Evolutionary conservation across 92 coral and sea anemone species (phyloP), one percentile per base, ranked within the genome.

Genomic region (Porites lobata): DNA sequence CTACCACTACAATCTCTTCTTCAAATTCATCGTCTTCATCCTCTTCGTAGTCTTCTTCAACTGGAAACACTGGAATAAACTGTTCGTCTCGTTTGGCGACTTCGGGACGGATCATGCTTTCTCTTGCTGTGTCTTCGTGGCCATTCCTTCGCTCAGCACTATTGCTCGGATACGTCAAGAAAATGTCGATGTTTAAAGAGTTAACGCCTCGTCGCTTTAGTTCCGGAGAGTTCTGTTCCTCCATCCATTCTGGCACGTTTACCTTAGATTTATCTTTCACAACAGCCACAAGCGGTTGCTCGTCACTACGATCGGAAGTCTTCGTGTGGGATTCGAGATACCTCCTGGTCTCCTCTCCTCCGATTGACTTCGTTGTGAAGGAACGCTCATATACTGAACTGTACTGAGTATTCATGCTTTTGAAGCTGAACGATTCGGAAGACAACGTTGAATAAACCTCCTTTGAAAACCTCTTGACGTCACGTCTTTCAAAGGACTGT

Each of bases 11-110:
- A 71, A 82, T 54, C 78, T 32, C 86, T 61, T 82, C 86, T 43
- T 82, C 86, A 64, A 82, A 82, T 70, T 71, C 86, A n/a, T 82
- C 86, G 21, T 75, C 53, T 24, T 85, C 86, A 51, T 90, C 93
- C 20, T 85, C 84, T 2, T 83, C 88, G n/a, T 80, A 65, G 3
- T 75, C 62, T 9, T 67, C 7, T 3, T 69, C 74, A 69, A 24
- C 70, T 61, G 32, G 50, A 43, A 72, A 9, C 38, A 58, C 22
- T 1, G 58, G 52, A 58, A 78, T 62, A 43, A n/a, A 77, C 66
- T 65, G 10, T 57, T 69, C 58, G 26, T 81, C 76, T 9, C 65
- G 77, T 81, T 81, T 81, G 76, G 67, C 76, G 53, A 68, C 66
- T 81, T 81, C 86, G 14, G 56, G 67, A 10, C 58, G 86, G 77